Conservation (phyloP, 2,113 vertebrate species). For the Hiodon alosoides region DNA sequence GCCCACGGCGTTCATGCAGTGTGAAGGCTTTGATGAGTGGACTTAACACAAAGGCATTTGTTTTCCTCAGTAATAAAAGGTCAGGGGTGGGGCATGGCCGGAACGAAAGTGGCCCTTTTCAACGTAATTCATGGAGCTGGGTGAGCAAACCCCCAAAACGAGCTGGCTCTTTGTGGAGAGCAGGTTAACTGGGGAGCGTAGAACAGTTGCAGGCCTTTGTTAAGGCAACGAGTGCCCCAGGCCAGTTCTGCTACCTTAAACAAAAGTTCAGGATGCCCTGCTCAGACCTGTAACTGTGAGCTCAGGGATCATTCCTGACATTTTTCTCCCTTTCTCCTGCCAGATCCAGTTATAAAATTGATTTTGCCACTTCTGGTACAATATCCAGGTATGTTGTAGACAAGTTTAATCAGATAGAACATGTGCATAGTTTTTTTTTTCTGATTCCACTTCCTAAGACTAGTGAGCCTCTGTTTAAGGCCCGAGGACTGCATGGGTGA, state of each 20-base stretch:
- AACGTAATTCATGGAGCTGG: neutral
- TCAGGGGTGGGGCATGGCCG: no score
- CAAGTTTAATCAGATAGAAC: constrained; percentile 24
- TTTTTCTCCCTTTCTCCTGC: constrained; percentile 42
- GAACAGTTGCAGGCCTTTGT: constrained; percentile 39
- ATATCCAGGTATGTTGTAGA: constrained; percentile 27
- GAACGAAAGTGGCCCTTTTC: neutral
- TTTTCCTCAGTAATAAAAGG: no score
- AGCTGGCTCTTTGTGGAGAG: no score
- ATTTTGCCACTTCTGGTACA: constrained; percentile 3
- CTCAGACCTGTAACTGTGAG: constrained; percentile 64
- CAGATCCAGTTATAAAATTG: neutral
- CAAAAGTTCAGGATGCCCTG: constrained; percentile 57
- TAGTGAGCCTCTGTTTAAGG: neutral
- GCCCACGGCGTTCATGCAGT: no score
- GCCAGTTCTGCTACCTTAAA: constrained; percentile 50
- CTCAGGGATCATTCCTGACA: constrained; percentile 61
- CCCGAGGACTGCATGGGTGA: neutral
- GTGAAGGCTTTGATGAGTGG: no score
- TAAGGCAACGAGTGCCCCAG: constrained; percentile 40
- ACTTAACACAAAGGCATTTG: no score
- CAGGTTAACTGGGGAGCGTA: constrained; percentile 43
- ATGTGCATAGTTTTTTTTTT: neutral
- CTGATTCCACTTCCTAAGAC: neutral
- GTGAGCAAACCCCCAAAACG: constrained; percentile 12